These are phyloP conservation scores for Agrilus biguttatus DNA, from an alignment of 2,888 invertebrate species.

Conservation along the genomic window DNA sequence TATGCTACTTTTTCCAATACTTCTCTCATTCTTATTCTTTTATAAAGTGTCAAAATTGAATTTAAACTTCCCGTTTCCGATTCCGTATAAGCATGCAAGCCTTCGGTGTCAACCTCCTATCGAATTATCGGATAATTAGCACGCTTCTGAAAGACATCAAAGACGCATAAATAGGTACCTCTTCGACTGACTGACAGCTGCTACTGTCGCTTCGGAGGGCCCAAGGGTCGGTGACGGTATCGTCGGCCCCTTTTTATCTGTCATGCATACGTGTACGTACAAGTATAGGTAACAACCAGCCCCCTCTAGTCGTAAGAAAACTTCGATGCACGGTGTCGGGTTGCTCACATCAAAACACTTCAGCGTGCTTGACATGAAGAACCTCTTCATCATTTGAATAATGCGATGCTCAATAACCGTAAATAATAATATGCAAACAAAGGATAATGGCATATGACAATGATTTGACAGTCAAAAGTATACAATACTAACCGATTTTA, in stretches of 20 bases:
- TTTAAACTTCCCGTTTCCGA: no score
- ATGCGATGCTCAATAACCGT: slow-evolving; percentile 4
- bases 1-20: no score
- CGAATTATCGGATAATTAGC: slow-evolving; percentile 8
- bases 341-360: slow-evolving; percentile 15
- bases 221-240: no score
- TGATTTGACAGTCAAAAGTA: no score
- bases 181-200: no score
- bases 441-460: neutral
- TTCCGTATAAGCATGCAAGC: no score
- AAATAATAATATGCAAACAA: slow-evolving; percentile 8
- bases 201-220: no score
- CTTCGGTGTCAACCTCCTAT: neutral
- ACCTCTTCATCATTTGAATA: slow-evolving; percentile 12
- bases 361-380: slow-evolving; percentile 9
- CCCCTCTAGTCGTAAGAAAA: neutral
- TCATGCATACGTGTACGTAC: no score
- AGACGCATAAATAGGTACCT: neutral
- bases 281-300: neutral
- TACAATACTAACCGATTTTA: no score
- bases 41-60: no score
- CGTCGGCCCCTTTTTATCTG: no score
- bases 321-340: slow-evolving; percentile 9
- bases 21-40: no score
- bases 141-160: slow-evolving; percentile 5